Evolutionary conservation across 2,888 invertebrate species (phyloP), one percentile per base, ranked within the genome.

Genomic region (Ormyrus thymus): DNA sequence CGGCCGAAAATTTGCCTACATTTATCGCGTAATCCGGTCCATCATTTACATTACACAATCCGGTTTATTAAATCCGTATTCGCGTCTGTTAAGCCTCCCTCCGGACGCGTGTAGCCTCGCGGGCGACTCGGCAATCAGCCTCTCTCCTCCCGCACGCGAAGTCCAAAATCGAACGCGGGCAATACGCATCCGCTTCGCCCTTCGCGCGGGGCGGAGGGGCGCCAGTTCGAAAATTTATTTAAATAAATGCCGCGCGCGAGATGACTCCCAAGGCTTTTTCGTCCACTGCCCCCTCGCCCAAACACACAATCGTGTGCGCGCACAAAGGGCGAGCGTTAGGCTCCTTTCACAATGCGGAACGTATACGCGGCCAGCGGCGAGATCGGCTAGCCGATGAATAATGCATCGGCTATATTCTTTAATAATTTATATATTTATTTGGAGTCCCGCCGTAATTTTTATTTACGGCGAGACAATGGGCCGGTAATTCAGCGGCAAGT

Each of bases 141-240:
- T 10, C 2, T 10, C 43, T 51, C 46, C 56, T 0, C 58, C 43
- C 15, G 13, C 59, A 9, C 9, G 10, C 29, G 8, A 51, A 58
- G 65, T 53, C 61, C 61, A 53, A 62, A 66, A 58, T 66, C 15
- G 43, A 74, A 66, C 58, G 9, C 43, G 43, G 65, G 6, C 59
- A 11, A 46, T 13, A 10, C n/a, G 43, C n/a, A 76, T 76, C 75
- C 76, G 70, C 76, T 76, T 76, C 7, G n/a, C 0, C 11, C 4
- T 13, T 29, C 13, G 48, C 29, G 10, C 10, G 9, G n/a, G 9
- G 62, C 6, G 45, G 51, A 59, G 53, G 58, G 51, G 68, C 59
- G 29, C 61, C 61, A 53, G 65, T 58, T 62, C 51, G 75, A 53
- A 68, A 61, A 70, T 76, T 70, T 76, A 70, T 70, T 76, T 61